Percentiles rank a stretch among this genome's conserved stretches.
Evolutionary conservation across 2,888 invertebrate genomes (phyloP).

Genomic region (Eupithecia dodoneata): DNA sequence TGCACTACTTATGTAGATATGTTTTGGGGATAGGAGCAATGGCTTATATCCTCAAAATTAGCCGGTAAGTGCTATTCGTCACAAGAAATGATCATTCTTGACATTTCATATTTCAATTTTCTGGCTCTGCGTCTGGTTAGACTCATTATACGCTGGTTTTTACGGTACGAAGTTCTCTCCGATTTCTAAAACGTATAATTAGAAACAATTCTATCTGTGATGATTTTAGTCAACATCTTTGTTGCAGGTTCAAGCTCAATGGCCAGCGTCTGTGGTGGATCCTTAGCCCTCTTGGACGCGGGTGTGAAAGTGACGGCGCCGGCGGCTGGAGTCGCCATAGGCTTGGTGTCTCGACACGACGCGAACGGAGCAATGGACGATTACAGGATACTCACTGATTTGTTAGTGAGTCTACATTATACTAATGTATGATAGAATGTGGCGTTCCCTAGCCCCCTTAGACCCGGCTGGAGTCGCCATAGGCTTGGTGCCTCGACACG

Average conservation of each 20-base stretch:
- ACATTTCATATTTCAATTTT: neutral
- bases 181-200: neutral
- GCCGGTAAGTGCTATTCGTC: too few species aligned
- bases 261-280: conserved; percentile 98
- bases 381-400: conserved; percentile 94
- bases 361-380: conserved; percentile 85
- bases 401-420: conserved; percentile 86
- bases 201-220: neutral
- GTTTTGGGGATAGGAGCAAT: too few species aligned
- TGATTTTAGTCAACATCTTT: neutral
- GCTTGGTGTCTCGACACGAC: conserved; percentile 88
- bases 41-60: too few species aligned
- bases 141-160: too few species aligned
- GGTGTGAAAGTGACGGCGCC: conserved; percentile 92
- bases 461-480: too few species aligned
- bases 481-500: conserved; percentile 88
- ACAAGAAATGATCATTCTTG: too few species aligned
- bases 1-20: too few species aligned
- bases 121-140: neutral
- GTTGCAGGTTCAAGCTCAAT: conserved; percentile 96
- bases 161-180: too few species aligned
- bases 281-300: conserved; percentile 97
- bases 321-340: conserved; percentile 98
- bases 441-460: neutral
- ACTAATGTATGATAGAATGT: conserved; percentile 4